Percentiles rank a stretch among this genome's conserved stretches.
Conservation (phyloP, 1,140 invertebrate genomes). For the Homarus americanus region DNA sequence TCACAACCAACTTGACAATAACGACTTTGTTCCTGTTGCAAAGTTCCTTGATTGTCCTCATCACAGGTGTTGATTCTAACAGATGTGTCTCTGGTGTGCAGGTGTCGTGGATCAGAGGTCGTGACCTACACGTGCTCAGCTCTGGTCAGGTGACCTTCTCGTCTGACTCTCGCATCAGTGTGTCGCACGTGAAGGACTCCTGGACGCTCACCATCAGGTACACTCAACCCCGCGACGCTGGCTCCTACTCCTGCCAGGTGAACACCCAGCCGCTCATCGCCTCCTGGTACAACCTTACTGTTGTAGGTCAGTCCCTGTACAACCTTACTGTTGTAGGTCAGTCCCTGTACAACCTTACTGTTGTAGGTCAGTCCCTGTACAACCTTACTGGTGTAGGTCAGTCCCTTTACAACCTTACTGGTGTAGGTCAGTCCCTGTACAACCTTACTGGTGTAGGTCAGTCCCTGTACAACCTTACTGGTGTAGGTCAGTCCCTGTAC, state of each 20-base stretch:
- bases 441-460: not conserved
- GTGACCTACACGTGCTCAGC: slow-evolving; percentile 73
- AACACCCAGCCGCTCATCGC: slow-evolving; percentile 76
- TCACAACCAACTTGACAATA: no score
- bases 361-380: not conserved
- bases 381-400: not conserved
- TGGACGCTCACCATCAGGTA: slow-evolving; percentile 94
- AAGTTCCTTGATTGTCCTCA: not conserved
- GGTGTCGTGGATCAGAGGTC: slow-evolving; percentile 5
- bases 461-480: not conserved
- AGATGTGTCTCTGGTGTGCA: not conserved
- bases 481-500: not conserved
- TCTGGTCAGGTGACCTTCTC: slow-evolving; percentile 67
- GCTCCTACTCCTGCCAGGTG: slow-evolving; percentile 86
- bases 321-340: not conserved
- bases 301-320: slow-evolving; percentile 63
- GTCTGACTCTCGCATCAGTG: slow-evolving; percentile 66
- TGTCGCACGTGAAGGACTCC: slow-evolving; percentile 82
- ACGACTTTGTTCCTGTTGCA: not conserved
- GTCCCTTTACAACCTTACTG: not conserved
- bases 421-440: not conserved
- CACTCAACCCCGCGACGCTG: slow-evolving; percentile 90
- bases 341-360: not conserved
- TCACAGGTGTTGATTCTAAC: not conserved
- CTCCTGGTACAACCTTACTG: slow-evolving; percentile 72